Percentiles rank a stretch among this genome's conserved stretches.
phyloP scores from a whole-genome alignment of 2,113 vertebrate genomes.

The Pteruthius melanotis region DNA sequence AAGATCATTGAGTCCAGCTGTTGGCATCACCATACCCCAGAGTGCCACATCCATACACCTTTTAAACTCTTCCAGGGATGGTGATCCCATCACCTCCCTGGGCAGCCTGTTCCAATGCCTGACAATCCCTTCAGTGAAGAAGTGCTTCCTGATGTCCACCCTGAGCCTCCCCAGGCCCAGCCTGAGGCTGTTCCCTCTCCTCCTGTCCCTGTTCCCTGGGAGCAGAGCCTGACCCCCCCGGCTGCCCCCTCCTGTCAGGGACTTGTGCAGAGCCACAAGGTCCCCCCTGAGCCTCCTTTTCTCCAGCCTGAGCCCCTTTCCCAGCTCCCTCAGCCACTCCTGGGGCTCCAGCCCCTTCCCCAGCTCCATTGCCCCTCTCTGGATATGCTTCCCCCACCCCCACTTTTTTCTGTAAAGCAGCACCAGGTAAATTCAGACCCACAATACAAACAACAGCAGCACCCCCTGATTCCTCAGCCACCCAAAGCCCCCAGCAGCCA shows the following conservation, averaged over 20 bases:
- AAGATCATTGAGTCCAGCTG: not conserved
- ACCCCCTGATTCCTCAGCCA: not conserved
- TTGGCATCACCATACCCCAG: not conserved
- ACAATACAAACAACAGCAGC: not conserved
- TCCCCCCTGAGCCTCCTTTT: not conserved
- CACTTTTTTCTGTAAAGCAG: not conserved
- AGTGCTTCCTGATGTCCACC: rapidly evolving
- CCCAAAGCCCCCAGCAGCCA: not conserved
- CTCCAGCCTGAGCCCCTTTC: not conserved
- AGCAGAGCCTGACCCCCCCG: rapidly evolving
- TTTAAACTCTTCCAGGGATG: not conserved
- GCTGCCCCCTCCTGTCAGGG: not conserved
- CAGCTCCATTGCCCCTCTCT: not conserved
- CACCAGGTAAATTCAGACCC: not conserved
- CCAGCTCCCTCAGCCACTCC: not conserved
- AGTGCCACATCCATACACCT: not conserved
- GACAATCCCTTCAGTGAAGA: not conserved
- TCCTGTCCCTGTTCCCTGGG: not conserved
- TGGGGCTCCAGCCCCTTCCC: rapidly evolving
- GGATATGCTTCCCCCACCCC: rapidly evolving
- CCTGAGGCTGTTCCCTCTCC: rapidly evolving
- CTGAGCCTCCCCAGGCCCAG: rapidly evolving
- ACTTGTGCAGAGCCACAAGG: not conserved
- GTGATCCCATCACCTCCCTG: not conserved
- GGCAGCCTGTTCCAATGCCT: not conserved